Base-by-base conservation (phyloP, 2,113 vertebrate species). In the Thamnophis sirtalis region DNA sequence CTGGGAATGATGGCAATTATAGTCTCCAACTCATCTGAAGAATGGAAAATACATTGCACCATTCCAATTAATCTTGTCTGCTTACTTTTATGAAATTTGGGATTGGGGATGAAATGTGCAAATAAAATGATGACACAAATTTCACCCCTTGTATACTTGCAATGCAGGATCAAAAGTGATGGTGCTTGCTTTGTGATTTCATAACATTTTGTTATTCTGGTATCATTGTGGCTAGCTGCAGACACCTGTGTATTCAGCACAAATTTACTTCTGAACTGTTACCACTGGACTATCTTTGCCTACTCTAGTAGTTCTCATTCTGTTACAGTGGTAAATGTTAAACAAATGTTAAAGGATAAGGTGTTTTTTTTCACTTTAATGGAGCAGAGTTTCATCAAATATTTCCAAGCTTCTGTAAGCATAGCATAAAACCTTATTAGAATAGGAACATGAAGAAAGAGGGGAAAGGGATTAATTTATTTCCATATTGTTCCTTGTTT, bases 201-300 rank as follows among this genome's bases (percentile, higher is more conserved):
- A 22, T 80, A 33, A 80, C 73, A 80, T 80, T 80, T 80, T 80
- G 73, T 80, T 17, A 43, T 80, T 80, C 73, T 43, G 73, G 17
- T 80, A 17, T 80, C n/a, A 80, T 38, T 2, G 33, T 43, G 68
- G 15, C 2, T 21, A 80, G 19, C 73, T 9, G 17, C 68, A 38
- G 33, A 80, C 15, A 17, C 68, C 17, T 80, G 33, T 80, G 33
- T 7, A 80, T 38, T 43, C 33, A 80, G 6, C 33, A 80, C 33
- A 80, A 80, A 26, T 91, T 56, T 91, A 91, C n/a, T 85, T 91
- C 28, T 58, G 55, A 49, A 86, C 26, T 58, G 90, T 28, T 91
- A n/a, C 21, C 15, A 28, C 38, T n/a, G 54, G n/a, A 43, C 38
- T 56, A 68, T 11, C 85, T 53, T 28, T 89, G 38, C 4, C 84